Percentiles rank a stretch among this genome's conserved stretches.
phyloP scores from a whole-genome alignment of 2,113 vertebrate species.

The Sylvietta virens region DNA sequence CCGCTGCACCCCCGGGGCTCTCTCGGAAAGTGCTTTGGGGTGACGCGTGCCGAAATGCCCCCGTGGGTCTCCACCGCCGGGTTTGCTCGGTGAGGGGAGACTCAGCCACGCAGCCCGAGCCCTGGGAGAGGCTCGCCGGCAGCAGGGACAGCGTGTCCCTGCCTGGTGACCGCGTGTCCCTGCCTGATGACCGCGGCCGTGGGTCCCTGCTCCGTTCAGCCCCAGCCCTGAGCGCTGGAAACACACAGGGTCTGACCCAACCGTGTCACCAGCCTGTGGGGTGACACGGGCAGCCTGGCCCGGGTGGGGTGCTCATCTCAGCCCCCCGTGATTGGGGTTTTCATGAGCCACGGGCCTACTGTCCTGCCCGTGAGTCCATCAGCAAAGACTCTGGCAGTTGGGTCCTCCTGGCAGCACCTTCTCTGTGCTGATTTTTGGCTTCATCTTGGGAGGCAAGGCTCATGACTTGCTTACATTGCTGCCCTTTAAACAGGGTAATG shows the following conservation, averaged over 20 bases:
- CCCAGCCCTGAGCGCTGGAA: neutral
- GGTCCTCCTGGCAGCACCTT: neutral
- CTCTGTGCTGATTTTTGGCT: neutral
- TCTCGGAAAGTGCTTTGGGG: neutral
- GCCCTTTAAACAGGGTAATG: neutral
- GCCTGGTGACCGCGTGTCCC: neutral
- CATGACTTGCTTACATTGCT: neutral
- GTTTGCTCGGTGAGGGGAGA: neutral
- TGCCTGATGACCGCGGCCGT: neutral
- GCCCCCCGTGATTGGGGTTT: fast-evolving
- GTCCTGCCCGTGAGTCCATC: fast-evolving
- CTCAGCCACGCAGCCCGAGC: neutral
- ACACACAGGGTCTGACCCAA: fast-evolving
- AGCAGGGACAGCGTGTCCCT: neutral
- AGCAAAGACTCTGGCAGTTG: neutral
- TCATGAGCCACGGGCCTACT: neutral
- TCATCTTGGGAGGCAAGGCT: neutral
- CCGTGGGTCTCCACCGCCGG: neutral
- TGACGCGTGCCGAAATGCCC: neutral
- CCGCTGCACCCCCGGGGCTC: neutral
- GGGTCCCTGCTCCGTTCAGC: neutral
- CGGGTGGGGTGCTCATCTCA: neutral
- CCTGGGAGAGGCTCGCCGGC: neutral
- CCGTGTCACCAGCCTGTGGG: fast-evolving
- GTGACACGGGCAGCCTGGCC: neutral